These are phyloP conservation scores for Sebastes aleutianus DNA, from an alignment of 2,797 vertebrate species.

Conservation along the genomic window DNA sequence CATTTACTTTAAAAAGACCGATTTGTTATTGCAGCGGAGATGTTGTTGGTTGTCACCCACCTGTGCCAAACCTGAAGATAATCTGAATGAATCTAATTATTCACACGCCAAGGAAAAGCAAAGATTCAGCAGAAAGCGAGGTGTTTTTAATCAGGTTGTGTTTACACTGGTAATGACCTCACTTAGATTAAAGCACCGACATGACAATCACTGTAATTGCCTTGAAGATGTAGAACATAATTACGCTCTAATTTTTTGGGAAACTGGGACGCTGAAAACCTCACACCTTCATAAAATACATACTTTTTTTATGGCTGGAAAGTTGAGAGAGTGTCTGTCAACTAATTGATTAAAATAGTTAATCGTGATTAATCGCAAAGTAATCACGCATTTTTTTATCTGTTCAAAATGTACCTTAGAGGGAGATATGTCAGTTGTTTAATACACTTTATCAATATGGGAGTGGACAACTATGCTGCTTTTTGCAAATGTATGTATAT, in stretches of 20 bases:
- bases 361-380: no score
- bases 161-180: slow-evolving; percentile 44
- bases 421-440: no score
- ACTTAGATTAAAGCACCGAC: slow-evolving; percentile 40
- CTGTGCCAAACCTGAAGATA: neutral
- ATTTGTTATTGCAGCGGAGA: neutral
- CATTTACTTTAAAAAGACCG: neutral
- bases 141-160: slow-evolving; percentile 52
- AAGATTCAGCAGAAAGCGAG: slow-evolving; percentile 7
- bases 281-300: neutral
- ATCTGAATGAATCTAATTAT: slow-evolving; percentile 33
- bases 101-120: slow-evolving; percentile 21
- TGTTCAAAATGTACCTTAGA: no score
- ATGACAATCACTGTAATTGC: slow-evolving; percentile 49
- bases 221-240: slow-evolving; percentile 32
- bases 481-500: no score
- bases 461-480: no score
- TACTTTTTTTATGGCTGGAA: no score
- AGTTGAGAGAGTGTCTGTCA: neutral
- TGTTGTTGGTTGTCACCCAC: neutral
- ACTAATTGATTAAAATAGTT: no score
- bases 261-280: neutral
- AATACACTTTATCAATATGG: no score
- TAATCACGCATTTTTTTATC: no score
- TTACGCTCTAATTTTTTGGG: neutral